These are phyloP conservation scores for Meteorus sp. DNA, from an alignment of 1,140 invertebrate species.

Conservation along the genomic window DNA sequence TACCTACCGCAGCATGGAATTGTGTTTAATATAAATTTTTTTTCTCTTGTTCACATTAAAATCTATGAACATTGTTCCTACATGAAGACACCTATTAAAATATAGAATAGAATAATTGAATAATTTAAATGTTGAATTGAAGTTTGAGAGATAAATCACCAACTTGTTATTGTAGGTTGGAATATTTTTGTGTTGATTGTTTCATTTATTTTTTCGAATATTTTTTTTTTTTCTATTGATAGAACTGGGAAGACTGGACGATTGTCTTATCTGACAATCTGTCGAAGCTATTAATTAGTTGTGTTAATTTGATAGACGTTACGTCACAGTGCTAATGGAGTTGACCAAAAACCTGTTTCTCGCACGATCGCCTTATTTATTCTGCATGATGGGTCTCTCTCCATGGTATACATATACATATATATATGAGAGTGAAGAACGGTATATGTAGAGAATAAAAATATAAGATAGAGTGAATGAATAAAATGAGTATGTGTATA, in stretches of 20 bases:
- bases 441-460: background rate
- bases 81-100: no score
- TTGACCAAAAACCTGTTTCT: constrained; percentile 20
- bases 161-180: no score
- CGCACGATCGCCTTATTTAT: constrained; percentile 17
- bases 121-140: no score
- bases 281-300: constrained; percentile 29
- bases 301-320: constrained; percentile 26
- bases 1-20: constrained; percentile 28
- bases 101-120: no score
- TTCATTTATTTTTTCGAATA: background rate
- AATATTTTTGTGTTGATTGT: no score
- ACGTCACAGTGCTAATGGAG: constrained; percentile 29
- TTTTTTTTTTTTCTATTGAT: background rate
- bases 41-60: background rate
- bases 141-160: no score
- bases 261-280: constrained; percentile 14
- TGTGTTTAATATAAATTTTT: constrained; percentile 28
- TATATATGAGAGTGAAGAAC: constrained; percentile 4
- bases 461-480: background rate
- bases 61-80: no score
- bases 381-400: constrained; percentile 6
- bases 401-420: no score
- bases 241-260: constrained; percentile 7
- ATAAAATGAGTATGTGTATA: no score